Conservation (phyloP, 2,797 vertebrate genomes). For the Pogoniulus pusillus region DNA sequence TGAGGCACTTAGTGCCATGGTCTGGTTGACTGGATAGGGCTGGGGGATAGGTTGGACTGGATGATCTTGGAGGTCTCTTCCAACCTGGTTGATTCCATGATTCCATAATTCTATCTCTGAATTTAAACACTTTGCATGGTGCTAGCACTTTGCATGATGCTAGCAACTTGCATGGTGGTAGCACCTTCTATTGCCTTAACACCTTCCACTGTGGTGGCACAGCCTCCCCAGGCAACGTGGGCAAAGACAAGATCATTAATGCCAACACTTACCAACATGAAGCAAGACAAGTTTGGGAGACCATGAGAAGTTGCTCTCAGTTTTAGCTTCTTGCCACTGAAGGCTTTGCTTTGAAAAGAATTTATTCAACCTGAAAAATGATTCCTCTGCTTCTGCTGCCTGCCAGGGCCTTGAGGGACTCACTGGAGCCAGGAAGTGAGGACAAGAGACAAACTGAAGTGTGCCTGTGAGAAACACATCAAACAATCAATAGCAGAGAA, state of each 20-base stretch:
- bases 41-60: too few species aligned
- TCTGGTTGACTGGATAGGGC: too few species aligned
- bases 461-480: not conserved
- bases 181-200: too few species aligned
- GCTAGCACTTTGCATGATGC: accelerated
- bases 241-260: not conserved
- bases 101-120: too few species aligned
- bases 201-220: not conserved
- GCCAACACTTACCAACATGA: accelerated
- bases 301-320: not conserved
- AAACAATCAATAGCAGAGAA: not conserved
- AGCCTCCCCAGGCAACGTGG: not conserved
- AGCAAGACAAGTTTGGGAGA: not conserved
- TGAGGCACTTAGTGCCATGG: too few species aligned
- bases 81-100: too few species aligned
- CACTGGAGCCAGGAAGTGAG: not conserved
- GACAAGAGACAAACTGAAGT: not conserved
- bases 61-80: too few species aligned
- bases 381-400: not conserved
- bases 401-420: not conserved
- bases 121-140: not conserved
- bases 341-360: not conserved
- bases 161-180: not conserved
- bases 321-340: not conserved
- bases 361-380: not conserved